Evolutionary conservation across 2,888 invertebrate species (phyloP), one percentile per base, ranked within the genome.

Genomic region (Stenoptilia bipunctidactyla): DNA sequence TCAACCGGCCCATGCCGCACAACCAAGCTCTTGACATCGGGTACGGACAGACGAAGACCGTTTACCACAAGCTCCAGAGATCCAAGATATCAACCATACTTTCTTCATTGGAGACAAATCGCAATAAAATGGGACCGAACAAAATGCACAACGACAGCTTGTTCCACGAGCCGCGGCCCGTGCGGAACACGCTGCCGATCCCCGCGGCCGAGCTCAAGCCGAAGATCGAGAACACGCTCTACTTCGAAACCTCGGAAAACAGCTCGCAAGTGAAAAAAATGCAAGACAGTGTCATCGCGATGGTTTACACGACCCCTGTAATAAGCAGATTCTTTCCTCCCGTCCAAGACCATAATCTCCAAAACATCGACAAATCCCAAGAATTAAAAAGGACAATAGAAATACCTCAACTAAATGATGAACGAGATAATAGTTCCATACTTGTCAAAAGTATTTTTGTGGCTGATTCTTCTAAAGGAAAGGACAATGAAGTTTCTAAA

Each of bases 71-170:
- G 50, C 47, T 56, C 38, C 64, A 64, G 36, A 56, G 61, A 4
- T 65, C 70, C 0, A 72, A 68, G 50, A 54, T 65, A 12, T 61
- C 75, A 2, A 63, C 67, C 1, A 56, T 69, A 8, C 39, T 68
- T n/a, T 58, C 69, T 0, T 51, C 65, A 10, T 42, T 63, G 1
- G 66, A 74, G 2, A 49, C 57, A 0, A 48, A 43, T 8, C 55
- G 51, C 40, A 52, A 57, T 6, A 68, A 64, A 50, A 38, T 57
- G 5, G 45, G 58, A 2, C 55, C 59, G 4, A 12, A 10, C n/a
- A 30, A 30, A 12, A 30, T 12, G 13, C 13, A 12, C n/a, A 12
- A 30, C 10, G 30, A 30, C 30, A 12, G 10, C 13, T 30, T 12
- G 13, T 20, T 20, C 8, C 56, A 53, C 35, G 73, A 79, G 34